Conservation (phyloP, 2,113 vertebrate species). For the Indicator indicator region DNA sequence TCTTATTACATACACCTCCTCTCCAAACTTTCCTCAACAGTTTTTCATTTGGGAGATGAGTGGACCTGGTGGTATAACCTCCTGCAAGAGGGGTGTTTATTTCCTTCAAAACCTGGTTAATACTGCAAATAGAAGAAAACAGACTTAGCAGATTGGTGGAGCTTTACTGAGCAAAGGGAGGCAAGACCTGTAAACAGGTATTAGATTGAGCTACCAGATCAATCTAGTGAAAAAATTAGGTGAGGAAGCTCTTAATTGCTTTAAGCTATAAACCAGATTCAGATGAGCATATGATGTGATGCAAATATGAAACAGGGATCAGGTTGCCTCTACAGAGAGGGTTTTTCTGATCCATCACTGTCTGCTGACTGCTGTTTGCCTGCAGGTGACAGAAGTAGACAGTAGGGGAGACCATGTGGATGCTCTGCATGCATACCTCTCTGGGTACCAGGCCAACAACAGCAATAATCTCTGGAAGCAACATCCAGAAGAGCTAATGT, state of each 20-base stretch:
- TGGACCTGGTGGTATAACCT: not conserved
- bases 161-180: not conserved
- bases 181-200: not conserved
- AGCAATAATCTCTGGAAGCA: not conserved
- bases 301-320: not conserved
- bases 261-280: not conserved
- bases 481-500: not conserved
- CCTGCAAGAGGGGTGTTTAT: not conserved
- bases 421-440: not conserved
- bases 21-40: not conserved
- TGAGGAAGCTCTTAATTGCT: not conserved
- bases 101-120: not conserved
- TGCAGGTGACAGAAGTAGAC: not conserved
- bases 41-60: fast-evolving
- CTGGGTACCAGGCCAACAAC: not conserved
- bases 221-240: not conserved
- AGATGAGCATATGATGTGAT: not conserved
- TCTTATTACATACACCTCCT: not conserved
- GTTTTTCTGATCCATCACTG: not conserved
- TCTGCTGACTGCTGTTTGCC: not conserved
- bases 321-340: not conserved
- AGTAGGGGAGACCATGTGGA: not conserved
- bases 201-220: not conserved
- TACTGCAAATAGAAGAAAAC: not conserved
- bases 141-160: not conserved